Evolutionary conservation across 2,797 vertebrate species (phyloP), one percentile per base, ranked within the genome.

Genomic region (Sandelia bainsii): DNA sequence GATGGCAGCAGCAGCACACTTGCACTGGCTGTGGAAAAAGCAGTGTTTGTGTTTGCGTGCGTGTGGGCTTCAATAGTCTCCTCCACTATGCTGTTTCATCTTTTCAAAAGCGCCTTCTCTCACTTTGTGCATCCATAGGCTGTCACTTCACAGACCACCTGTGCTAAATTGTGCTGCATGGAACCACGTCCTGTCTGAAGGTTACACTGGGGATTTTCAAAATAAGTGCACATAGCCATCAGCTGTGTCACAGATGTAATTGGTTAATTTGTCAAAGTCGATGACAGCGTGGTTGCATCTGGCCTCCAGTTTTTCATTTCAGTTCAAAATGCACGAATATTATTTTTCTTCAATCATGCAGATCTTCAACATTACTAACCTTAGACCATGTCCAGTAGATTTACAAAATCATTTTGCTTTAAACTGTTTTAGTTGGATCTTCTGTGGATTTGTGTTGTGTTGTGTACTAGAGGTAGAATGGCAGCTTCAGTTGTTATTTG

Each of bases 251-350:
- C 20, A 1, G 8, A 57, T 53, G 32, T 39, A 52, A 50, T 6
- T 16, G 27, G 32, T 72, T 57, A 52, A 78, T 78, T 69, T 22
- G 49, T 66, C 45, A 42, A 56, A 59, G 13, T 67, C 27, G 34
- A 7, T 40, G 44, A 72, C 46, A 49, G 58, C 56, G 25, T 87
- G 91, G 89, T 92, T 94, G 89, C 92, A 92, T 92, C 63, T 84
- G 86, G 90, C 82, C 48, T 65, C 22, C 10, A 7, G 32, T 52
- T 69, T 81, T 69, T 69, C 17, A 29, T 76, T 80, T 72, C 45
- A 27, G 50, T 73, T 64, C n/a, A 3, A 44, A 73, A 73, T 78
- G 88, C 84, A 86, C 56, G 78, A 37, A 17, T 48, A 62, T 52
- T 75, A n/a, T 29, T 60, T 64, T 44, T 62, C 19, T 58, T 79